These are phyloP conservation scores for Pungitius pungitius DNA, from an alignment of 2,113 vertebrate genomes.

Conservation along the genomic window DNA sequence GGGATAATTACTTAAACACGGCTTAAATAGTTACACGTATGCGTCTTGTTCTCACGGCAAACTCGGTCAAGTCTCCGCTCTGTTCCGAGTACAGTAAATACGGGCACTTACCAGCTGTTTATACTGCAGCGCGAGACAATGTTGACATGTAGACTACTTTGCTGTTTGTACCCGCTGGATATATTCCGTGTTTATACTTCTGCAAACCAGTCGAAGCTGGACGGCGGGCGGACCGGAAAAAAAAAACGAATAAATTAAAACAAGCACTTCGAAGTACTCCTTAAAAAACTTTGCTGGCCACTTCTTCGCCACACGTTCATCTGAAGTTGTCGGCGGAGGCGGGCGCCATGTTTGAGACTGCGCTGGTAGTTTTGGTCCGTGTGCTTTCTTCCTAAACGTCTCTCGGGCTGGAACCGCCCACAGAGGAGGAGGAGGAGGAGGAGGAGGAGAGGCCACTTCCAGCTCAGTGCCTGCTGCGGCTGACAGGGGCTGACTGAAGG, in stretches of 20 bases:
- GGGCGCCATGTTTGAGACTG: slow-evolving; percentile 83
- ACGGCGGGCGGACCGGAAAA: not conserved
- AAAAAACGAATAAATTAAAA: not conserved
- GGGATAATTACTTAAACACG: not conserved
- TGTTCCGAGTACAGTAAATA: not conserved
- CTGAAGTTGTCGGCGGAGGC: slow-evolving; percentile 62
- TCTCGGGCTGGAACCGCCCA: slow-evolving; percentile 78
- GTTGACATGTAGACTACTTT: slow-evolving; percentile 81
- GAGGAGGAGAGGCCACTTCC: slow-evolving; percentile 38
- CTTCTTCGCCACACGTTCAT: slow-evolving; percentile 71
- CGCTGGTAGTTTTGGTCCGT: slow-evolving; percentile 61
- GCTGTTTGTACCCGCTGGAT: slow-evolving; percentile 47
- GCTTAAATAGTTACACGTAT: not conserved
- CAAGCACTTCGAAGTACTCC: slow-evolving; percentile 10
- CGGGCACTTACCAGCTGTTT: slow-evolving; percentile 82
- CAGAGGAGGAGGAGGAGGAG: slow-evolving; percentile 58
- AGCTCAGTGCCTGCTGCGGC: not conserved
- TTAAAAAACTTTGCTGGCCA: slow-evolving; percentile 62
- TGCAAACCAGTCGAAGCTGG: slow-evolving; percentile 14
- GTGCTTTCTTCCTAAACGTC: slow-evolving; percentile 68
- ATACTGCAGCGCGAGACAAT: slow-evolving; percentile 58
- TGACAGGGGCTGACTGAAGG: not conserved
- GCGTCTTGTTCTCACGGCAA: not conserved
- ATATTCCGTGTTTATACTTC: slow-evolving; percentile 43
- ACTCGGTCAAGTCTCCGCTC: not conserved